Evolutionary conservation across 2,113 vertebrate species (phyloP).

Genomic region (Brevimyrus niger): DNA sequence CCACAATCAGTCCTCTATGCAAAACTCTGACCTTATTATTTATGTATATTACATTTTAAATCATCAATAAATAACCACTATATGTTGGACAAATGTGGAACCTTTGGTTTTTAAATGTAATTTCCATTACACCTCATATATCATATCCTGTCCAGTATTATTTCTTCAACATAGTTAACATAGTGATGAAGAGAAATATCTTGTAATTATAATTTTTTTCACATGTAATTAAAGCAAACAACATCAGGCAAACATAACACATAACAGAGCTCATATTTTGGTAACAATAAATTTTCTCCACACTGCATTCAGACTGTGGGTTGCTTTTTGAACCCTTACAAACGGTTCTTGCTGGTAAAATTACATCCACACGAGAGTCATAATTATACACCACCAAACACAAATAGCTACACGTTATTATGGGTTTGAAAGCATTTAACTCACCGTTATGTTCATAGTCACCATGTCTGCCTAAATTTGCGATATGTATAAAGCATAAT

Average conservation of each 20-base stretch:
- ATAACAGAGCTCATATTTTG: background rate
- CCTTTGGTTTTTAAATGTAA: background rate
- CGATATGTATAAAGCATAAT: background rate
- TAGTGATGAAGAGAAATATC: background rate
- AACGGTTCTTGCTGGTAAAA: background rate
- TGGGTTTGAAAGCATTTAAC: background rate
- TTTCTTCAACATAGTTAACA: background rate
- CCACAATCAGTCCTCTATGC: background rate
- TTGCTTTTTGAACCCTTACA: background rate
- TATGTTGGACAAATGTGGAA: background rate
- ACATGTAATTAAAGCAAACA: background rate
- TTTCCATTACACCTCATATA: background rate
- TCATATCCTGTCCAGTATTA: background rate
- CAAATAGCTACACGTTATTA: background rate
- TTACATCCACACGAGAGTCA: background rate
- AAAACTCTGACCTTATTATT: background rate
- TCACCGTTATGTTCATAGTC: background rate
- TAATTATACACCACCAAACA: background rate
- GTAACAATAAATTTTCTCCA: background rate
- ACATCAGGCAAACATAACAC: background rate
- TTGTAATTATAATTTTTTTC: background rate
- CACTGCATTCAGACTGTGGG: background rate
- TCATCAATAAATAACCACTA: background rate
- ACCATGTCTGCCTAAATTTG: background rate
- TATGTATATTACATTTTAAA: background rate